Conservation (phyloP, 2,797 vertebrate species). For the Phalloptychus januarius region DNA sequence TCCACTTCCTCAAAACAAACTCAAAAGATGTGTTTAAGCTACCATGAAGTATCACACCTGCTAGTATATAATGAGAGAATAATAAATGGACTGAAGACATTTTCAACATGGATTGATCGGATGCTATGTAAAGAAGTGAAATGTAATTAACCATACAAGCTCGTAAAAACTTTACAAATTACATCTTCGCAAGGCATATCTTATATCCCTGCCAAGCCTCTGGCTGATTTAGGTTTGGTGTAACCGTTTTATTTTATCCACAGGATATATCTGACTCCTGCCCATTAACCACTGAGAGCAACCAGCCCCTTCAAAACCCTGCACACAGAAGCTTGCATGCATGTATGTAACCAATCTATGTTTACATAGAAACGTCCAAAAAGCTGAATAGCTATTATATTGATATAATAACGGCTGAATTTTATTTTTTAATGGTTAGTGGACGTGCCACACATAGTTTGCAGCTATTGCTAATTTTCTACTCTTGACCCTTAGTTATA, state of each 20-base stretch:
- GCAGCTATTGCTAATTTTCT: not conserved
- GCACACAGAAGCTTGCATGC: too few species aligned
- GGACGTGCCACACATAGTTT: not conserved
- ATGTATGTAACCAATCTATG: too few species aligned
- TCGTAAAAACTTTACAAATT: not conserved
- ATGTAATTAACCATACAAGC: not conserved
- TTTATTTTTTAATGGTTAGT: not conserved
- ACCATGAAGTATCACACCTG: not conserved
- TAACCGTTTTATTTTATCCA: not conserved
- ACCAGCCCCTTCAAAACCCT: too few species aligned
- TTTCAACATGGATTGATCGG: not conserved
- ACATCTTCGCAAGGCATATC: not conserved
- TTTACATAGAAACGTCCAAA: not conserved
- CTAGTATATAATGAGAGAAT: not conserved
- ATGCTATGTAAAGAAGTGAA: not conserved
- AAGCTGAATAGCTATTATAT: not conserved
- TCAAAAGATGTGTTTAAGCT: conserved; percentile 23
- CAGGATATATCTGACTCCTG: too few species aligned
- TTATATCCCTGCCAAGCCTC: not conserved
- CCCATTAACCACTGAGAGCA: too few species aligned
- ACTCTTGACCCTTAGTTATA: not conserved
- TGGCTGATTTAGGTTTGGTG: not conserved
- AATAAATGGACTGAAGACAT: not conserved
- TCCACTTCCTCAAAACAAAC: not conserved
- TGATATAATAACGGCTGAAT: not conserved